Evolutionary conservation across 2,888 invertebrate genomes (phyloP), one percentile per base, ranked within the genome.

Genomic region (Melipona beecheii): DNA sequence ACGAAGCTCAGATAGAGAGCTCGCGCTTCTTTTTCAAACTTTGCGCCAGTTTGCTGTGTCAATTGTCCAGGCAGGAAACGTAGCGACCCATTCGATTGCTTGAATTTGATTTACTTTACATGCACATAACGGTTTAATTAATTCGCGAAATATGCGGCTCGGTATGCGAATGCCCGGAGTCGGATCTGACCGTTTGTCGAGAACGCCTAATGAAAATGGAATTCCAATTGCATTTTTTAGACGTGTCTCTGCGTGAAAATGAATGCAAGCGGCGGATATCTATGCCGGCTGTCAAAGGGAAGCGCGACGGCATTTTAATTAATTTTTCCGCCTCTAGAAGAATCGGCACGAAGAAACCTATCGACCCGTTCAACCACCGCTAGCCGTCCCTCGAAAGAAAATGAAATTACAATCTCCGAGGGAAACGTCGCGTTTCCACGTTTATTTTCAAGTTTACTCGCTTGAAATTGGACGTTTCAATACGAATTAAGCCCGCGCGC

Each of bases 61-160:
- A 9, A 9, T 43, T 43, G 43, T 43, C 1, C 36, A 36, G 36
- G 1, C 36, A 36, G 43, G 1, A 0, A 9, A 75, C 60, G 74
- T 60, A 79, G 49, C 31, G 31, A 31, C 31, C 31, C 4, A 31
- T 24, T 24, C 1, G 24, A 0, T 56, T 54, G 43, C 73, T 58
- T 58, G 72, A 68, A 84, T 78, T 66, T 74, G 43, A 75, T 87
- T 75, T 75, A 83, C 85, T 85, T 88, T 89, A 78, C 75, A 82
- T 84, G 83, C 88, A 89, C 86, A 89, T 87, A 89, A 87, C 78
- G 68, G 71, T 90, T 88, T 85, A 88, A 90, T 88, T 89, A 89
- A 88, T 87, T 86, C 64, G 65, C 76, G 65, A 89, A 86, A 81
- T 87, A 80, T 82, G 73, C 73, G 81, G 81, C 70, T 77, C 74